A percentile compares a stretch with the other conserved stretches of the same genome.
Evolutionary conservation across 1,140 invertebrate genomes (phyloP).

Genomic region (Drosophila bocki): DNA sequence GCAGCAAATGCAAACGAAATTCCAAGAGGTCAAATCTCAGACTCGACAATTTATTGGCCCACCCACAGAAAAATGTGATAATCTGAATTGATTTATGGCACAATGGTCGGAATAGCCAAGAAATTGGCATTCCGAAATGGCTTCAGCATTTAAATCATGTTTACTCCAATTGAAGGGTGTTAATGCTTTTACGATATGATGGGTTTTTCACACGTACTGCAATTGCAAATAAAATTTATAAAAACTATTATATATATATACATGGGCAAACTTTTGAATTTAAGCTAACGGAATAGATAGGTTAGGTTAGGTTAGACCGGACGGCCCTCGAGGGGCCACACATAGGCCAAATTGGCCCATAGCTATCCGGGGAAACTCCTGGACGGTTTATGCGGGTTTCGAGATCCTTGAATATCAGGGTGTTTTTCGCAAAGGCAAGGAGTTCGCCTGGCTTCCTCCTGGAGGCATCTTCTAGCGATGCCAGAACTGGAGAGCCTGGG

Average conservation of each 20-base stretch:
- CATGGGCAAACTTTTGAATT: background rate
- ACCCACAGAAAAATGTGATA: conserved; percentile 30
- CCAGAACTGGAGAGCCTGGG: too few species aligned
- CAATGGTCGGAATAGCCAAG: conserved; percentile 7
- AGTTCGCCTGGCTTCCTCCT: too few species aligned
- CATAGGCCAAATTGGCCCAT: too few species aligned
- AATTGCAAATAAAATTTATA: background rate
- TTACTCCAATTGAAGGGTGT: conserved; percentile 3
- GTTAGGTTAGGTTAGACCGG: too few species aligned
- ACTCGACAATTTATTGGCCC: conserved; percentile 27
- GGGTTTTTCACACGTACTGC: background rate
- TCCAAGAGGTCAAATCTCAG: conserved; percentile 12
- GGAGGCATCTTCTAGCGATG: too few species aligned
- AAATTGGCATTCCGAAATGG: conserved; percentile 5
- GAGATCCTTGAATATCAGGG: too few species aligned
- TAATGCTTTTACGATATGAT: conserved; percentile 8
- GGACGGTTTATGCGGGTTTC: too few species aligned
- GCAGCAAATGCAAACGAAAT: conserved; percentile 10
- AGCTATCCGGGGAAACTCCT: too few species aligned
- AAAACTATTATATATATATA: background rate
- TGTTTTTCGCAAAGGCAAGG: too few species aligned
- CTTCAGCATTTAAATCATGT: conserved; percentile 5
- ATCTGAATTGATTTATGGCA: conserved; percentile 32
- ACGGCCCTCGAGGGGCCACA: too few species aligned
- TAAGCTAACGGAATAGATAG: background rate